Evolutionary conservation across 2,113 vertebrate genomes (phyloP), one percentile per base, ranked within the genome.

Genomic region (Halcyon malimbica): DNA sequence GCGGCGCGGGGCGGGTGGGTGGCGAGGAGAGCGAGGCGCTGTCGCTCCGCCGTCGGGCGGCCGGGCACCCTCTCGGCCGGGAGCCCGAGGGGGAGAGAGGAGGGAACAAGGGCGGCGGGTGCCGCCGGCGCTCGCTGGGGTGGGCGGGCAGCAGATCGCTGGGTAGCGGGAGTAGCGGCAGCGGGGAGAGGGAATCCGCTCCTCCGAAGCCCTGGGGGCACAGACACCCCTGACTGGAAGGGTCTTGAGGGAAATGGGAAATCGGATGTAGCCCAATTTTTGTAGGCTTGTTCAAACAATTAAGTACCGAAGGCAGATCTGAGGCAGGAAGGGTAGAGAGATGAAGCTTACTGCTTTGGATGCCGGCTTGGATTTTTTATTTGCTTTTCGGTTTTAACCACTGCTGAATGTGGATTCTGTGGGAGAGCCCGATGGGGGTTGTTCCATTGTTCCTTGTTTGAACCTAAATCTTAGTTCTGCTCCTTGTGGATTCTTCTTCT

Each of bases 381-480:
- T 92, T 87, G 87, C 91, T 95, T 94, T 75, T 76, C 60, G 13
- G 41, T 64, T 89, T 67, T 93, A 89, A 42, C 50, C 82, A 24
- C 68, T 86, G 51, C 56, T 70, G 51, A 79, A 71, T 41, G 92
- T 92, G 94, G 95, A 84, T 95, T 88, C 68, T 74, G 79, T 25
- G 89, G 48, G 79, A 29, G 51, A 81, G 44, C 18, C 73, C 28
- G 14, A 46, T 48, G 94, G 64, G n/a, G 3, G 59, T 85, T 59
- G 59, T 88, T 73, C 53, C 73, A 26, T 67, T 87, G 76, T 85
- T 86, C 46, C 37, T 70, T 88, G 57, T 69, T 64, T 92, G 83
- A 95, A 71, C 25, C 9, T 83, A 87, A 87, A 88, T 42, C 71
- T 63, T 83, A 85, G 90, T 92, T 93, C 63, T 91, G 93, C 97